phyloP scores from a whole-genome alignment of 2,113 vertebrate species.

The Nettapus auritus region DNA sequence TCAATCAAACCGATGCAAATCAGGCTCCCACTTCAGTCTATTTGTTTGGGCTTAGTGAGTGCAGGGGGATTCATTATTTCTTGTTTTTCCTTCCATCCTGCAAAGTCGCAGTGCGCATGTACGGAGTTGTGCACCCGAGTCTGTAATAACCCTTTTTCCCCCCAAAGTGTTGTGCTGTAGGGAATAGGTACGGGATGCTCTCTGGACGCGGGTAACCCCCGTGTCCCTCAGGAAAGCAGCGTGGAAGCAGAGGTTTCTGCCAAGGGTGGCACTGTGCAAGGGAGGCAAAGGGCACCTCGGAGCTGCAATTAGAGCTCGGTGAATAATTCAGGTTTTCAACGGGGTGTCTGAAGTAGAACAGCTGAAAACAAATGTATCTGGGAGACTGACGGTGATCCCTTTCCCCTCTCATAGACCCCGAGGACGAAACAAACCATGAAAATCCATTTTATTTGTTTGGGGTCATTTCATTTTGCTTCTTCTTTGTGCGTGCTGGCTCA shows the following conservation, averaged over 20 bases:
- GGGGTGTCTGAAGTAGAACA: background rate
- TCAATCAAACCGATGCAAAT: conserved; percentile 61
- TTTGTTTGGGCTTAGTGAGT: conserved; percentile 59
- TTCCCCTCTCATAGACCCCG: background rate
- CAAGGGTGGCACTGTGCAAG: background rate
- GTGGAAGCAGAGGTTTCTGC: background rate
- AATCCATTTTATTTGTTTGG: conserved; percentile 48
- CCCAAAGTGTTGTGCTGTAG: background rate
- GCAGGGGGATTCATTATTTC: conserved; percentile 38
- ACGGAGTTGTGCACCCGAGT: accelerated
- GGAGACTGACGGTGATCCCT: conserved; percentile 25
- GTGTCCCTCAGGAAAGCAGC: background rate
- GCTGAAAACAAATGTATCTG: conserved; percentile 5
- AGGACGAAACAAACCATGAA: conserved; percentile 55
- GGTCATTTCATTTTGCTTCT: conserved; percentile 51
- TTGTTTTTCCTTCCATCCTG: background rate
- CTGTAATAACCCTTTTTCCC: background rate
- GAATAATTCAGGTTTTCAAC: background rate
- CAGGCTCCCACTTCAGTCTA: conserved; percentile 27
- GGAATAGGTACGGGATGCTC: background rate
- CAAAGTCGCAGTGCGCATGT: accelerated
- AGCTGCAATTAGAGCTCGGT: conserved; percentile 22
- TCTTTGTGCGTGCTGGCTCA: background rate
- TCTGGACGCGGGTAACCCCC: background rate
- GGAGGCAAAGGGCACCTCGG: background rate